Evolutionary conservation across 92 coral and sea anemone species (phyloP).

Genomic region (Epizoanthus rinbou): DNA sequence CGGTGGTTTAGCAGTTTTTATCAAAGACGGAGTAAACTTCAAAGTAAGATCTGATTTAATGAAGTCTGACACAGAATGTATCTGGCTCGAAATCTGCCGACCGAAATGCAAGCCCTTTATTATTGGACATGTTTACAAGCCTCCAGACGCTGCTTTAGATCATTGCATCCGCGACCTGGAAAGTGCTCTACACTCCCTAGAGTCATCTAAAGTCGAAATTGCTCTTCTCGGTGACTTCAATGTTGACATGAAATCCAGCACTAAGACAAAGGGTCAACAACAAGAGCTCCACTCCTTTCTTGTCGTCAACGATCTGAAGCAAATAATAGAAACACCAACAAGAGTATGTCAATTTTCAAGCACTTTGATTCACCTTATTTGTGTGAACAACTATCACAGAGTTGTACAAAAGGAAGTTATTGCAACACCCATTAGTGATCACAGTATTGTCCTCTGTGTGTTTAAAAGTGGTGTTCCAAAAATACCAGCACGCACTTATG

Average conservation of each 20-base stretch:
- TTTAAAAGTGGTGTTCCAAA: constrained; percentile 35
- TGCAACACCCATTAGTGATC: constrained; percentile 34
- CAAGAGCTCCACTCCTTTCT: constrained; percentile 25
- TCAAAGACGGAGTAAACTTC: constrained; percentile 10
- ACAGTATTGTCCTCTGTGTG: constrained; percentile 40
- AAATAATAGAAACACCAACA: constrained; percentile 39
- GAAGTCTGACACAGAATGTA: constrained; percentile 13
- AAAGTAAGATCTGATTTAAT: constrained; percentile 23
- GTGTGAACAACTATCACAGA: constrained; percentile 35
- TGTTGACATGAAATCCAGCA: constrained; percentile 14
- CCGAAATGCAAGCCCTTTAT: constrained; percentile 42
- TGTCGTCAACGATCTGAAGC: constrained; percentile 24
- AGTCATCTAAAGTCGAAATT: neutral
- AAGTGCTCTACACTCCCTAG: neutral
- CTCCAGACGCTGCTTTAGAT: constrained; percentile 40
- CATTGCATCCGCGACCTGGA: constrained; percentile 11
- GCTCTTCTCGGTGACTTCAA: constrained; percentile 22
- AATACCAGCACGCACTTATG: constrained; percentile 18
- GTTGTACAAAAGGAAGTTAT: constrained; percentile 24
- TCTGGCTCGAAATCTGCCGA: constrained; percentile 47
- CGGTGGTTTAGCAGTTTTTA: constrained; percentile 42
- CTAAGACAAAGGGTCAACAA: neutral
- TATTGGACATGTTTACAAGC: constrained; percentile 41
- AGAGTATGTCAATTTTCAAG: constrained; percentile 31
- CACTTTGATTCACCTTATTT: constrained; percentile 39